These are phyloP conservation scores for Mamestra configurata DNA, from an alignment of 1,140 invertebrate genomes.

Conservation along the genomic window DNA sequence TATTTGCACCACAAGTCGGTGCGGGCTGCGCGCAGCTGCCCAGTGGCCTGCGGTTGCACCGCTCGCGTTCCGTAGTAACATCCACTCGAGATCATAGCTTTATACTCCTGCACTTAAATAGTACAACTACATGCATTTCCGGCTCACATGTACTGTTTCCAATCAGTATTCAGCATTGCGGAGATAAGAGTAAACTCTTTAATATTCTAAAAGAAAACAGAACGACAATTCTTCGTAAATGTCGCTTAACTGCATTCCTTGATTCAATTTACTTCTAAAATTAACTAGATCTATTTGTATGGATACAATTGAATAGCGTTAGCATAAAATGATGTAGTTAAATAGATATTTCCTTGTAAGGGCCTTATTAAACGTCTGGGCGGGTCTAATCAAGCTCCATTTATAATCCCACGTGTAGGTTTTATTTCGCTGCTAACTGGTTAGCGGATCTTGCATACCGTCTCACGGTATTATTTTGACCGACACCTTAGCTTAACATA, in stretches of 20 bases:
- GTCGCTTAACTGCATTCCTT: slow-evolving; percentile 8
- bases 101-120: slow-evolving; percentile 27
- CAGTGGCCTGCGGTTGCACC: background rate
- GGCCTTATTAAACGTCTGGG: slow-evolving; percentile 18
- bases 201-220: background rate
- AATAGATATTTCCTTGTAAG: slow-evolving; percentile 48
- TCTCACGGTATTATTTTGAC: background rate
- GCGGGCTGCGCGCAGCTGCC: background rate
- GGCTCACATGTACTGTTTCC: background rate
- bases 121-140: slow-evolving; percentile 44
- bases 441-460: slow-evolving; percentile 15
- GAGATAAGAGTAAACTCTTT: slow-evolving; percentile 7
- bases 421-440: slow-evolving; percentile 34
- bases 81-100: slow-evolving; percentile 38
- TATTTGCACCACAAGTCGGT: background rate
- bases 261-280: slow-evolving; percentile 36
- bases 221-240: background rate
- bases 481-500: slow-evolving; percentile 1
- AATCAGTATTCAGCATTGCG: slow-evolving; percentile 10
- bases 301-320: slow-evolving; percentile 42
- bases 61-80: background rate
- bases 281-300: slow-evolving; percentile 30
- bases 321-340: slow-evolving; percentile 43
- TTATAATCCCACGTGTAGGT: slow-evolving; percentile 23
- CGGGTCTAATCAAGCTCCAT: slow-evolving; percentile 36